Base-by-base conservation (phyloP, 2,113 vertebrate species). In the Diadophis punctatus region DNA sequence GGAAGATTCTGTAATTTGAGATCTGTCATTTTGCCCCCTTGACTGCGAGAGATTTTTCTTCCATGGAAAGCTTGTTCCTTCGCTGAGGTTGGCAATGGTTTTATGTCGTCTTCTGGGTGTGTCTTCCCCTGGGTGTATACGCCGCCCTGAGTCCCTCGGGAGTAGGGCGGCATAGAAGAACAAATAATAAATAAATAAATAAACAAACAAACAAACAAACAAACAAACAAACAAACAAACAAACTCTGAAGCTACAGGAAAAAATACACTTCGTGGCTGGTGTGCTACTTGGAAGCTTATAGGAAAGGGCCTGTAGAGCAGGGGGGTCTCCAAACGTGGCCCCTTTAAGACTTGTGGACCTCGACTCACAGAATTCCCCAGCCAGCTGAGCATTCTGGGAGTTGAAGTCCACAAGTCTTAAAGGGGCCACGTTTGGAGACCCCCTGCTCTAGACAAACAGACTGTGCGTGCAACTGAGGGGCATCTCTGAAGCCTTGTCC, bases 391-490 rank as follows among this genome's bases (percentile, higher is more conserved):
- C 27, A n/a, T 68, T 68, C 60, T 68, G 60, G 27, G 56, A 60
- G 30, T n/a, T 68, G 60, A 68, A n/a, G 60, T 68, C 63, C 63
- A 68, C 12, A 0, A n/a, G 12, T 14, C 27, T 16, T 68, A 5
- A n/a, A 68, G 4, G 9, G 4, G 60, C 1, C 1, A 0, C 5
- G 60, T 1, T n/a, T 30, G 30, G 12, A n/a, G 30, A 49, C 0
- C 30, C 58, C 3, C 4, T 2, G 4, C 12, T 14, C 1, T 14
- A 2, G 12, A 5, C 30, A 8, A 7, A n/a, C 2, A 11, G 25
- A 11, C 12, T 68, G 63, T 0, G 20, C 2, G 3, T 3, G 23
- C 43, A 7, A 8, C 5, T 16, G 55, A 55, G 56, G 3, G n/a
- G 14, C 20, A 2, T 27, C 68, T 20, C 58, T 60, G 58, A 27